Conservation (phyloP, 2,797 vertebrate species). For the Adelosebastes latens region DNA sequence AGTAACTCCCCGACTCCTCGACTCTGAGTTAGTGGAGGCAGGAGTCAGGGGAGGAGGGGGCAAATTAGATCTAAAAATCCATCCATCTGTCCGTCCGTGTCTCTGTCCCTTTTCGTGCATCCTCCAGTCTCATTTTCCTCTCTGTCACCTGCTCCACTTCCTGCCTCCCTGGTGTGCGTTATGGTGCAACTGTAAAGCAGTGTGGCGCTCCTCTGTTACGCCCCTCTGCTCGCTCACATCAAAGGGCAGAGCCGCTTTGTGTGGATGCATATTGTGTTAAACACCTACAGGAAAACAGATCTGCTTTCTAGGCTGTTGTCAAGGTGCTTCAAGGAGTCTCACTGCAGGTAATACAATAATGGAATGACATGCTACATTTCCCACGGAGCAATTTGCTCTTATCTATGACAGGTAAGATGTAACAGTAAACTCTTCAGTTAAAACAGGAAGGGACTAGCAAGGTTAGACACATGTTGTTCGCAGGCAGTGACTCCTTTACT, state of each 20-base stretch:
- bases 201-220: conserved; percentile 10
- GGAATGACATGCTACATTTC: conserved; percentile 51
- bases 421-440: not conserved
- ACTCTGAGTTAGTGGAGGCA: conserved; percentile 30
- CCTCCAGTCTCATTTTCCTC: conserved; percentile 42
- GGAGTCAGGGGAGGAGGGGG: conserved; percentile 40
- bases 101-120: conserved; percentile 39
- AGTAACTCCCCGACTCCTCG: conserved; percentile 28
- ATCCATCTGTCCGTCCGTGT: conserved; percentile 55
- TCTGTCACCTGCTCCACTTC: conserved; percentile 62
- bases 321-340: conserved; percentile 40
- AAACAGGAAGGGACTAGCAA: not conserved
- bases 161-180: conserved; percentile 32
- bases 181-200: conserved; percentile 6
- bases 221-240: conserved; percentile 18
- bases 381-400: conserved; percentile 30
- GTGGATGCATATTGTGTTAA: conserved; percentile 14
- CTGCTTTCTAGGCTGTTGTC: conserved; percentile 25
- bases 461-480: conserved; percentile 5
- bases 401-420: conserved; percentile 15
- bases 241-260: conserved; percentile 32
- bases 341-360: conserved; percentile 31
- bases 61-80: conserved; percentile 56
- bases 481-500: not conserved
- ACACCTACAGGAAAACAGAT: conserved; percentile 10